Conservation (phyloP, 2,113 vertebrate species). For the Ivindomyrus marchei region DNA sequence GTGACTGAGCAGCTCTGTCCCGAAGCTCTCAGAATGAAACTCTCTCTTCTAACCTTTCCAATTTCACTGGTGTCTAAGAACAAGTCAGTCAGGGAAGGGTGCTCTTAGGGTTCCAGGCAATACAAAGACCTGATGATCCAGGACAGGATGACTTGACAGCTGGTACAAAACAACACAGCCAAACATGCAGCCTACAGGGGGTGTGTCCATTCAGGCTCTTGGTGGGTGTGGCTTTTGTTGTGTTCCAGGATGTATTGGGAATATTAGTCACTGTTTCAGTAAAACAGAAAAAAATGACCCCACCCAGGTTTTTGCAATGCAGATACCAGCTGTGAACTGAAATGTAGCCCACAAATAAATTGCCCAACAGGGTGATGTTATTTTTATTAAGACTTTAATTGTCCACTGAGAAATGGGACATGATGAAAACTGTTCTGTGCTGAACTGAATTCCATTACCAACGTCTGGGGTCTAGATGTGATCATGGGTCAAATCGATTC, state of each 20-base stretch:
- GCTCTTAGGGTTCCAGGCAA: background rate
- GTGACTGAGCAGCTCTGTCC: background rate
- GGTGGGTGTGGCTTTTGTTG: background rate
- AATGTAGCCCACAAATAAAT: background rate
- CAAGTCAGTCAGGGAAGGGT: background rate
- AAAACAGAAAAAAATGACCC: background rate
- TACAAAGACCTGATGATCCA: background rate
- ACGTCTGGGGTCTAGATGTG: background rate
- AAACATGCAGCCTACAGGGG: background rate
- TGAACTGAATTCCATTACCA: background rate
- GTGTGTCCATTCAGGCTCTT: background rate
- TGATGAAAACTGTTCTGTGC: background rate
- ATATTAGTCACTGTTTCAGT: conserved; percentile 1
- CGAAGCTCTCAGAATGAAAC: background rate
- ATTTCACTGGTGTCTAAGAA: background rate
- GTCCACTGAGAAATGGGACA: background rate
- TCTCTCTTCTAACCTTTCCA: background rate
- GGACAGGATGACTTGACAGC: background rate
- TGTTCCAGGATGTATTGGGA: background rate
- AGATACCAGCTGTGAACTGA: background rate
- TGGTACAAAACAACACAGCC: background rate
- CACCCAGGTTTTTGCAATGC: background rate
- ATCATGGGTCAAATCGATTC: background rate
- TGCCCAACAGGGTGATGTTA: background rate
- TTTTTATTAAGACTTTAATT: background rate